Conservation (phyloP, 2,888 invertebrate genomes). For the Epinotia nisella region DNA sequence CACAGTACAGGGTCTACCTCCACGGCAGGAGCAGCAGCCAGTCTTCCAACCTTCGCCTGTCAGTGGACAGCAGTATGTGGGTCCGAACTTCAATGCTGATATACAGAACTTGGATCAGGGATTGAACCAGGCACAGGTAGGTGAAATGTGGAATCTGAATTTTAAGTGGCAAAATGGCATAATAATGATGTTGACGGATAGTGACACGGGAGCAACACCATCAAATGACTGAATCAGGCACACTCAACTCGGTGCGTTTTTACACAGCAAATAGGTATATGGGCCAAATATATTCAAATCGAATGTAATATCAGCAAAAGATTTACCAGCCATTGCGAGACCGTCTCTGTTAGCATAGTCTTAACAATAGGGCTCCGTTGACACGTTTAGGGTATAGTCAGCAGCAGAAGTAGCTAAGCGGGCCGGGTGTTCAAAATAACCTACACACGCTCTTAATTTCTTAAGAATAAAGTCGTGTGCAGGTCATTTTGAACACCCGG, state of each 20-base stretch:
- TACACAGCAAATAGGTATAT: too few species aligned
- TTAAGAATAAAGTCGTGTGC: too few species aligned
- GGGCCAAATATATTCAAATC: background rate
- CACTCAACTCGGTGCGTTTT: too few species aligned
- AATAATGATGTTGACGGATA: background rate
- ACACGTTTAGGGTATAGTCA: too few species aligned
- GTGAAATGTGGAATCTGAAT: background rate
- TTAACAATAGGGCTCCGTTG: background rate
- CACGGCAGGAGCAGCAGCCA: constrained; percentile 64
- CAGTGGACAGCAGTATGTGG: constrained; percentile 72
- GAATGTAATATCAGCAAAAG: too few species aligned
- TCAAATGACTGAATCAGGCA: too few species aligned
- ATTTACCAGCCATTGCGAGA: background rate
- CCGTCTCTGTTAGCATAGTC: background rate
- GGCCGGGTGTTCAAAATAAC: too few species aligned
- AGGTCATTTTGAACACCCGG: too few species aligned
- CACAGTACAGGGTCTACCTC: constrained; percentile 75
- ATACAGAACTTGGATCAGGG: constrained; percentile 66
- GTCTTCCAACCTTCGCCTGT: constrained; percentile 74
- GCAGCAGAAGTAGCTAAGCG: too few species aligned
- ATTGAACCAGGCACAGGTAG: constrained; percentile 68
- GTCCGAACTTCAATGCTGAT: constrained; percentile 68
- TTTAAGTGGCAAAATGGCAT: too few species aligned
- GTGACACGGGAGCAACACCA: too few species aligned
- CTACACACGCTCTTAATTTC: too few species aligned